A percentile compares a stretch with the other conserved stretches of the same genome.
phyloP scores from a whole-genome alignment of 2,888 invertebrate genomes.

The Actias luna region DNA sequence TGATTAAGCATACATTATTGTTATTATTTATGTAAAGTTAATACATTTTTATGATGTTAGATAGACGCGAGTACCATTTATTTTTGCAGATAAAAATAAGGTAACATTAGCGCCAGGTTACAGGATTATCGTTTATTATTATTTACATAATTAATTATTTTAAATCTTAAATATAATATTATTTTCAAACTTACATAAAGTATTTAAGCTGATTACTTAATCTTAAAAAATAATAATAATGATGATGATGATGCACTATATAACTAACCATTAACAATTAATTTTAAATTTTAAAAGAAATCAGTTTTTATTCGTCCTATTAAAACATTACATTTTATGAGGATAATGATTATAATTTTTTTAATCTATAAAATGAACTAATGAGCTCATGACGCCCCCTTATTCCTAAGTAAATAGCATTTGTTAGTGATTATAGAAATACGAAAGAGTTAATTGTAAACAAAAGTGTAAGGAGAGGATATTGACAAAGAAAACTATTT shows the following conservation, averaged over 20 bases:
- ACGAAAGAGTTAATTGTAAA: background rate
- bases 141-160: constrained; percentile 35
- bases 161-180: constrained; percentile 15
- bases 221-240: constrained; percentile 28
- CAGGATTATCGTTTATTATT: constrained; percentile 34
- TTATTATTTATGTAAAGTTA: constrained; percentile 19
- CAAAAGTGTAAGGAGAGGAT: background rate
- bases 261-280: background rate
- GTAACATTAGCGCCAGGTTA: constrained; percentile 78
- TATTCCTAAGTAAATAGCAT: background rate
- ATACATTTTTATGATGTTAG: constrained; percentile 29
- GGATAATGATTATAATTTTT: background rate
- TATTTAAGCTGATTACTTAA: constrained; percentile 16
- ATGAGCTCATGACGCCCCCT: background rate
- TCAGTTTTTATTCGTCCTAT: background rate
- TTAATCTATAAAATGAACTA: background rate
- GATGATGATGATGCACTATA: constrained; percentile 31
- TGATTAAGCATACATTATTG: constrained; percentile 11
- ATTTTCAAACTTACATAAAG: constrained; percentile 2
- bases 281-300: background rate
- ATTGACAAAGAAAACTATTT: constrained; percentile 21
- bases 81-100: constrained; percentile 50
- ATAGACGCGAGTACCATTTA: constrained; percentile 65
- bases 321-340: background rate
- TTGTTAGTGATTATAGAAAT: background rate